These are phyloP conservation scores for Pogoniulus pusillus DNA, from an alignment of 2,797 vertebrate species.

Conservation along the genomic window DNA sequence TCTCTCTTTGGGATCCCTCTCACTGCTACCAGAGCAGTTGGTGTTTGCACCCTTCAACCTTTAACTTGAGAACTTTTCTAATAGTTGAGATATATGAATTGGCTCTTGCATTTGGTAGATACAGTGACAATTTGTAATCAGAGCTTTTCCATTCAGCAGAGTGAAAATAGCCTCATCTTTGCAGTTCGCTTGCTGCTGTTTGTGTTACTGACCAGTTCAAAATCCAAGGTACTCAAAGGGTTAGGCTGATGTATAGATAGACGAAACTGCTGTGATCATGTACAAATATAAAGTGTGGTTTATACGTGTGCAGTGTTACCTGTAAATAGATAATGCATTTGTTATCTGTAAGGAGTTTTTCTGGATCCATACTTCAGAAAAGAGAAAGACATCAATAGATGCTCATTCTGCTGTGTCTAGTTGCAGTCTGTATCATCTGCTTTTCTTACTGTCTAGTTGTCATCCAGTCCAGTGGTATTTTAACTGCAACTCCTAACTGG, in stretches of 20 bases:
- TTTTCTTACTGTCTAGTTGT: background rate
- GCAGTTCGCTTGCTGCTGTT: background rate
- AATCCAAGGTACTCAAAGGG: background rate
- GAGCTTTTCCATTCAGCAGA: background rate
- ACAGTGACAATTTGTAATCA: background rate
- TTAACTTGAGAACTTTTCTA: background rate
- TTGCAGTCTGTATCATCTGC: background rate
- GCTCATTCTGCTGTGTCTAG: background rate
- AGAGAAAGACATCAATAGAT: background rate
- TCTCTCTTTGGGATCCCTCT: background rate
- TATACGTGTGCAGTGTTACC: rapidly evolving
- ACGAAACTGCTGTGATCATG: background rate
- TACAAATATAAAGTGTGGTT: background rate
- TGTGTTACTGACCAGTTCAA: background rate
- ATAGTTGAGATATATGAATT: background rate
- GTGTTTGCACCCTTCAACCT: background rate
- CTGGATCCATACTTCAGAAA: background rate
- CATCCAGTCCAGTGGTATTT: background rate
- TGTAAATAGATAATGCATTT: background rate
- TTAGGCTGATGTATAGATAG: background rate
- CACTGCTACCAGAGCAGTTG: background rate
- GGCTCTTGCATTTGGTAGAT: background rate
- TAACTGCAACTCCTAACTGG: background rate
- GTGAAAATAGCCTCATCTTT: background rate
- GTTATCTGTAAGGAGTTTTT: background rate